A percentile compares a stretch with the other conserved stretches of the same genome.
phyloP scores from a whole-genome alignment of 2,888 invertebrate species.

The Nudaria mundana region DNA sequence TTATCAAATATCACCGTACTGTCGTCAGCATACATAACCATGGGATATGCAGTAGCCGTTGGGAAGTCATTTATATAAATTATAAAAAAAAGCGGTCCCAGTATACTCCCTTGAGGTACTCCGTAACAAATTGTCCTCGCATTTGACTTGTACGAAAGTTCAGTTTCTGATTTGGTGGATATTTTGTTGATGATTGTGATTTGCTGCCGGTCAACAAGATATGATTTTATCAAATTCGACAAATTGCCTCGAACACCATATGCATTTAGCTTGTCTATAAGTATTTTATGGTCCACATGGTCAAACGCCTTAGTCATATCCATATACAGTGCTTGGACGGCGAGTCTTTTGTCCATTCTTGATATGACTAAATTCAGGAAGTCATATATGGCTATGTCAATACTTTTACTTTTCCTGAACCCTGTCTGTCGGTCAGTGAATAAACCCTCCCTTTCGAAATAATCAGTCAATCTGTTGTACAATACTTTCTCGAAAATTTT shows the following conservation, averaged over 20 bases:
- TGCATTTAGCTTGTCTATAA: background rate
- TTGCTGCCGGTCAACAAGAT: too few relatives aligned
- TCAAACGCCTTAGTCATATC: too few relatives aligned
- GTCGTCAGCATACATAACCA: background rate
- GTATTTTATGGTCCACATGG: background rate
- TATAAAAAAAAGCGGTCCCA: background rate
- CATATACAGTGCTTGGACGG: too few relatives aligned
- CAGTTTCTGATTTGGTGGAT: too few relatives aligned
- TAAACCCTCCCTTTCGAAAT: too few relatives aligned
- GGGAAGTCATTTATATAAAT: background rate
- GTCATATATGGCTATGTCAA: too few relatives aligned
- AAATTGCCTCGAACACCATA: background rate
- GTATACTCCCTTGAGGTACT: background rate
- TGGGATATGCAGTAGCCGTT: background rate
- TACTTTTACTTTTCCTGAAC: too few relatives aligned
- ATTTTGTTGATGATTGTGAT: too few relatives aligned
- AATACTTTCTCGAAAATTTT: background rate
- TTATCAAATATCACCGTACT: background rate
- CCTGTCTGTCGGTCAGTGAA: too few relatives aligned
- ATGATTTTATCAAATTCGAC: background rate
- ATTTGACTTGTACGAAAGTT: background rate
- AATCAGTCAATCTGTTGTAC: too few relatives aligned
- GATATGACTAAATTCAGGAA: too few relatives aligned
- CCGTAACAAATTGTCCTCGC: background rate
- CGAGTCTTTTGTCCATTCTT: too few relatives aligned